phyloP scores from a whole-genome alignment of 2,888 invertebrate species.

The Hyppa rectilinea region DNA sequence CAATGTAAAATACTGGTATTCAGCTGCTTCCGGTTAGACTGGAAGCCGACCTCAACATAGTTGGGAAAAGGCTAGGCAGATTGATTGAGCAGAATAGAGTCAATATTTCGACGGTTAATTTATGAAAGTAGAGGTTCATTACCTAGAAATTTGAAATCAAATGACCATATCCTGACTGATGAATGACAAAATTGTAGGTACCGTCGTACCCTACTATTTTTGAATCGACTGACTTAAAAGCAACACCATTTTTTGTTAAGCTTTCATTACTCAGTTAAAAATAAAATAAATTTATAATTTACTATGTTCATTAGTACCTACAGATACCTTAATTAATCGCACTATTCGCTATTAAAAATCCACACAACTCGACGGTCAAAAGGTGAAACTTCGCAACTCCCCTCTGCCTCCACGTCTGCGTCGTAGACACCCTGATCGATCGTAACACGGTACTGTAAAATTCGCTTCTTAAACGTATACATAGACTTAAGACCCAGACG shows the following conservation, averaged over 20 bases:
- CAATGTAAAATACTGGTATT: no score
- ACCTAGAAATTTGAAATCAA: not conserved
- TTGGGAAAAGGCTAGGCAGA: no score
- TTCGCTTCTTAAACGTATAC: slow-evolving; percentile 66
- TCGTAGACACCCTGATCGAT: slow-evolving; percentile 64
- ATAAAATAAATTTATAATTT: not conserved
- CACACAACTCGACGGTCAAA: slow-evolving; percentile 34
- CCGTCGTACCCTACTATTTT: no score
- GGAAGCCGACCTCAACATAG: no score
- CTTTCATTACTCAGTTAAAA: not conserved
- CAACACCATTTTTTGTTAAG: not conserved
- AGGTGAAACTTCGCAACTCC: slow-evolving; percentile 33
- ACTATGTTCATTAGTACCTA: not conserved
- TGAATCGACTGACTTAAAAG: not conserved
- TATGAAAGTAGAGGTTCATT: not conserved
- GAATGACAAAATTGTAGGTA: no score
- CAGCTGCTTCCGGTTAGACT: no score
- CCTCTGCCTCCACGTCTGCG: slow-evolving; percentile 44
- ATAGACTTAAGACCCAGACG: slow-evolving; percentile 71
- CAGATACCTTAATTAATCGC: slow-evolving; percentile 13
- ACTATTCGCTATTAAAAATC: slow-evolving; percentile 19
- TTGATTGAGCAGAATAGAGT: no score
- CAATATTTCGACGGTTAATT: not conserved
- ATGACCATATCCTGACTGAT: not conserved
- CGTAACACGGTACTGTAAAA: slow-evolving; percentile 61